These are phyloP conservation scores for Castor canadensis DNA, from an alignment of 2,113 vertebrate genomes.

Conservation along the genomic window DNA sequence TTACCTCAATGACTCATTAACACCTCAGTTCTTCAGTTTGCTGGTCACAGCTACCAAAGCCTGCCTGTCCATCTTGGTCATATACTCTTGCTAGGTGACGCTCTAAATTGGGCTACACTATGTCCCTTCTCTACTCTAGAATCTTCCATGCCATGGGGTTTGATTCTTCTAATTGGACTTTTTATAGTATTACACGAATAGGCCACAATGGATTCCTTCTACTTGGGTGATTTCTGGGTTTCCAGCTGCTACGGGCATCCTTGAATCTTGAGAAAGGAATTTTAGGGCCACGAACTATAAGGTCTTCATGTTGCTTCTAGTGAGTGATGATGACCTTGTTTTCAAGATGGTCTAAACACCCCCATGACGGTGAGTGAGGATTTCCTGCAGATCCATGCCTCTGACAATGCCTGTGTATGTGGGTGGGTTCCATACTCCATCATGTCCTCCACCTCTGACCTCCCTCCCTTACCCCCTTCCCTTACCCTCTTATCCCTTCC, in stretches of 20 bases:
- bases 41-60: neutral
- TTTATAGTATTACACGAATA: neutral
- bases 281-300: neutral
- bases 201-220: neutral
- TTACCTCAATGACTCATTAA: neutral
- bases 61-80: neutral
- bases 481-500: neutral
- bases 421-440: neutral
- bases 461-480: fast-evolving
- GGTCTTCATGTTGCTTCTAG: neutral
- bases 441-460: fast-evolving
- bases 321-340: neutral
- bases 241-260: neutral
- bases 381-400: neutral
- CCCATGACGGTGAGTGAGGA: too few relatives aligned
- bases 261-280: neutral
- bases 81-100: neutral
- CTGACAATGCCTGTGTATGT: fast-evolving
- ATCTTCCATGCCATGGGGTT: neutral
- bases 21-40: fast-evolving
- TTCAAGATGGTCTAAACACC: neutral
- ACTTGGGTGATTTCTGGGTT: neutral
- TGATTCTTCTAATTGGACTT: neutral
- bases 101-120: neutral
- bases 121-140: neutral